These are phyloP conservation scores for Tetragonisca angustula DNA, from an alignment of 2,888 invertebrate species.

Conservation along the genomic window DNA sequence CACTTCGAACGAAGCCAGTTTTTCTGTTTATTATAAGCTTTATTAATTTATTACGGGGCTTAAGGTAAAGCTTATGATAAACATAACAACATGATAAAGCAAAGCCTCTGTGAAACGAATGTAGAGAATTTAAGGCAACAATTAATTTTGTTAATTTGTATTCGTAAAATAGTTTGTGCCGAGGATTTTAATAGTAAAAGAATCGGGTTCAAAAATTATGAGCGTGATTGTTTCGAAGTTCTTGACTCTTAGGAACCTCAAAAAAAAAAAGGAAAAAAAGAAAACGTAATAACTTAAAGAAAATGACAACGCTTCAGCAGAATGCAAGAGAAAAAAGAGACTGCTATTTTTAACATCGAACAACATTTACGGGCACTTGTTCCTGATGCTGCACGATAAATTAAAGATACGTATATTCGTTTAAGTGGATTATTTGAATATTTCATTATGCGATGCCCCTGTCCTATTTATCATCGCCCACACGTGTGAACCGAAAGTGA, in stretches of 20 bases:
- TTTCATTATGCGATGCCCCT: background rate
- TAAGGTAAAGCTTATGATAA: background rate
- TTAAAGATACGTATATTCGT: background rate
- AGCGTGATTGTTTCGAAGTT: background rate
- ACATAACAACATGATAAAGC: background rate
- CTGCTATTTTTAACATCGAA: background rate
- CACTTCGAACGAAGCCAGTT: no score
- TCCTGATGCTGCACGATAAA: background rate
- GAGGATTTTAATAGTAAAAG: background rate
- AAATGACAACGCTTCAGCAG: background rate
- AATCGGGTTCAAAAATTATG: background rate
- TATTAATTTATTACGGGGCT: no score
- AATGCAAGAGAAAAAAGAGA: background rate
- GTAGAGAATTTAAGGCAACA: background rate
- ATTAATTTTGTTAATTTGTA: no score
- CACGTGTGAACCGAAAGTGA: constrained; percentile 17
- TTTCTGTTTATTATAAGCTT: no score
- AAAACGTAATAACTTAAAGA: no score
- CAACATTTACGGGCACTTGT: background rate
- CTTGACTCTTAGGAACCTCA: no score
- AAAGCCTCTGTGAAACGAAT: background rate
- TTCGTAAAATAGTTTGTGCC: no score
- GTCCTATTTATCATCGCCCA: background rate
- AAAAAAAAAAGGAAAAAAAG: no score
- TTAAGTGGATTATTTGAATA: background rate